These are phyloP conservation scores for Petrocephalus zakoni DNA, from an alignment of 2,113 vertebrate species.

Conservation along the genomic window DNA sequence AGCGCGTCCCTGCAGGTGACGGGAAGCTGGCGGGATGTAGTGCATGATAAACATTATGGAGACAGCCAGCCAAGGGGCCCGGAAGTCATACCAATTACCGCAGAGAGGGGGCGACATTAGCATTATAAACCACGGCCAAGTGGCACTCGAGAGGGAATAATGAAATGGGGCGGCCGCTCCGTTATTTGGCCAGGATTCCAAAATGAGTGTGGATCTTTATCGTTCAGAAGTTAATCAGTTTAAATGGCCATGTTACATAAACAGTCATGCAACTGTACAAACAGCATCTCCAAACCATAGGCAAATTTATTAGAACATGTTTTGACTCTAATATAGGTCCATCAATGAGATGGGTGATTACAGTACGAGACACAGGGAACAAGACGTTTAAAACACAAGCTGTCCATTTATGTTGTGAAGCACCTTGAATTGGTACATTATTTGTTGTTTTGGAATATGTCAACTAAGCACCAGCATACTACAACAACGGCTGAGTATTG, in stretches of 20 bases:
- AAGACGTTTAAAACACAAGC: background rate
- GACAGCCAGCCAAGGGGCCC: conserved; percentile 19
- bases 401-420: background rate
- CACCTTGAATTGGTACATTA: background rate
- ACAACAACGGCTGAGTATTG: background rate
- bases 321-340: conserved; percentile 32
- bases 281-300: conserved; percentile 43
- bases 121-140: background rate
- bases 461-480: background rate
- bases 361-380: background rate
- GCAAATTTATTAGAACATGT: conserved; percentile 39
- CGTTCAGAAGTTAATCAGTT: conserved; percentile 36
- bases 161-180: background rate
- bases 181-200: background rate
- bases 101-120: background rate
- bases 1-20: background rate
- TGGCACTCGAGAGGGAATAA: conserved; percentile 2
- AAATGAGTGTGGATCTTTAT: conserved; percentile 25
- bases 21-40: background rate
- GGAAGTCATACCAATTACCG: conserved; percentile 32
- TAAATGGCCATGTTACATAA: conserved; percentile 30
- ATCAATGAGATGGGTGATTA: conserved; percentile 4
- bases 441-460: background rate
- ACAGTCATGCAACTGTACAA: conserved; percentile 31
- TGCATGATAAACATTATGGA: background rate